Evolutionary conservation across 1,140 invertebrate species (phyloP), one percentile per base, ranked within the genome.

Genomic region (Megathymus violae): DNA sequence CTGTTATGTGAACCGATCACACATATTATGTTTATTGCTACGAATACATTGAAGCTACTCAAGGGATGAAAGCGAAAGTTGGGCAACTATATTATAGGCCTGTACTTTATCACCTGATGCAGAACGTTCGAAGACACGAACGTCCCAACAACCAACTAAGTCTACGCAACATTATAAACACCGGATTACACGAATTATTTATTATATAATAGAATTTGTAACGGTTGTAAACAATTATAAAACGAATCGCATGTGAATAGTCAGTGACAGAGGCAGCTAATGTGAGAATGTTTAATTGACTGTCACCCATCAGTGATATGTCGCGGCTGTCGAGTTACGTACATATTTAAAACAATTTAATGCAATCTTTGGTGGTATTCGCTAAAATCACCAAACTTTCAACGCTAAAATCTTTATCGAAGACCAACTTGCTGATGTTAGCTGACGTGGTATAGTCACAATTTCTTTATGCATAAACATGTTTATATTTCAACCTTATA

Each of bases 141-240:
- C 60, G 64, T 48, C 62, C 48, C n/a, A n/a, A n/a, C 72, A 75
- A 72, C 67, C 73, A 75, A 76, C 78, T 82, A 82, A 75, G 61
- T 80, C 80, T 85, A 88, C 85, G 74, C 80, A 85, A 88, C 78
- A 76, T 76, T 82, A 80, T 77, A 79, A 81, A 84, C 77, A 82
- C 64, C 79, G 76, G 75, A 86, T 76, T 72, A 80, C 71, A 67
- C 64, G 59, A 58, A 66, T 64, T 69, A 74, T 64, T 77, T 77
- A 78, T 77, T 75, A 78, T 73, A 74, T 61, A 76, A 71, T 69
- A 73, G 71, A 44, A 75, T 63, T 73, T 66, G 75, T 80, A 79
- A 71, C 50, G 41, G 63, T 81, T 78, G 78, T 80, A 82, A 82
- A 85, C 74, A 78, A 80, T 77, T 79, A 82, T 65, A 76, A 80